Evolutionary conservation across 2,888 invertebrate genomes (phyloP).

Genomic region (Eupithecia exiguata): DNA sequence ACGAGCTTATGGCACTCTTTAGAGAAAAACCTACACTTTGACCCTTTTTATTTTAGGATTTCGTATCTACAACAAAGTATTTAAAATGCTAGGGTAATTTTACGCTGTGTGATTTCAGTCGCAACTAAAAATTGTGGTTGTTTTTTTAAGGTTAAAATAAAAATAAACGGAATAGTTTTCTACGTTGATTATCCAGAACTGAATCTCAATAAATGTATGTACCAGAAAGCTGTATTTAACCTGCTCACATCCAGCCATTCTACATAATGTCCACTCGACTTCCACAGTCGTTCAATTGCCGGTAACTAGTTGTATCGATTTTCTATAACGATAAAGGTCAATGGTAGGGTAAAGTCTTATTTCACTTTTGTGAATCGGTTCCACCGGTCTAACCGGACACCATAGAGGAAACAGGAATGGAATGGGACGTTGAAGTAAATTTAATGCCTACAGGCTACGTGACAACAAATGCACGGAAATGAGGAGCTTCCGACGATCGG

Average conservation of each 20-base stretch:
- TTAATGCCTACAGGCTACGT: slow-evolving; percentile 67
- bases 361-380: slow-evolving; percentile 64
- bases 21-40: not conserved
- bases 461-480: slow-evolving; percentile 79
- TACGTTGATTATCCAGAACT: not conserved
- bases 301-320: slow-evolving; percentile 61
- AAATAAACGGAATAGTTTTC: not conserved
- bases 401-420: slow-evolving; percentile 66
- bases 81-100: not conserved
- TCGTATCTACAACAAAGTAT: not conserved
- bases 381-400: slow-evolving; percentile 64
- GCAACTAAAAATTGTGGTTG: not conserved
- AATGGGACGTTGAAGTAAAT: slow-evolving; percentile 69
- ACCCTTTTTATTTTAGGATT: slow-evolving; percentile 2
- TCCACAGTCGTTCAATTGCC: slow-evolving; percentile 40
- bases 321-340: slow-evolving; percentile 63
- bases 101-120: not conserved
- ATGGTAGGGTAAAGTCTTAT: slow-evolving; percentile 66
- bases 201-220: not conserved
- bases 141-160: not conserved
- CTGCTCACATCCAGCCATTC: slow-evolving; percentile 18
- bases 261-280: slow-evolving; percentile 1
- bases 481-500: slow-evolving; percentile 77
- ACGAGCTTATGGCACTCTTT: not conserved
- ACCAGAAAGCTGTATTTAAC: slow-evolving; percentile 13